Evolutionary conservation across 2,888 invertebrate species (phyloP).

Genomic region (Autographa gamma): DNA sequence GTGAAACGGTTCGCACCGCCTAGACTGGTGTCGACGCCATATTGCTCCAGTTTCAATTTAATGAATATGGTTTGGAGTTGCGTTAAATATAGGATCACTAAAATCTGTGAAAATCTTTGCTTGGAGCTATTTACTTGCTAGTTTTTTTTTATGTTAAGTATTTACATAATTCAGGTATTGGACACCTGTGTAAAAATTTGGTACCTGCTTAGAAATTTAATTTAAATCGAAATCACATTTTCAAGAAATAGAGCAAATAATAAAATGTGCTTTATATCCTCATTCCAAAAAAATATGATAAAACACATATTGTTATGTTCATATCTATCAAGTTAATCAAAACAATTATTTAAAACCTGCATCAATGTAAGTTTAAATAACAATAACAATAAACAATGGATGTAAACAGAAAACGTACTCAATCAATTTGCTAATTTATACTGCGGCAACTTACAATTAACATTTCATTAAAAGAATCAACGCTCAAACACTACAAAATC

Average conservation of each 20-base stretch:
- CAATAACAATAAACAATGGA: conserved; percentile 19
- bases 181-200: neutral
- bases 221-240: neutral
- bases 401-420: conserved; percentile 8
- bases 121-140: conserved; percentile 43
- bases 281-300: too few relatives aligned
- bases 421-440: conserved; percentile 35
- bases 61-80: conserved; percentile 75
- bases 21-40: conserved; percentile 72
- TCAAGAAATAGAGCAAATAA: too few relatives aligned
- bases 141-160: conserved; percentile 3
- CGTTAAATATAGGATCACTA: conserved; percentile 71
- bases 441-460: conserved; percentile 56
- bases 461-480: conserved; percentile 64
- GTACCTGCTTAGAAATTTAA: neutral
- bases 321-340: too few relatives aligned
- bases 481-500: conserved; percentile 69
- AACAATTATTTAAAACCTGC: too few relatives aligned
- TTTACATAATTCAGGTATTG: neutral
- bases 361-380: neutral
- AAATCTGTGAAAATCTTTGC: conserved; percentile 66
- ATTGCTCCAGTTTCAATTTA: conserved; percentile 80
- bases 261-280: too few relatives aligned
- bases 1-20: conserved; percentile 76
- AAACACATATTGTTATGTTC: too few relatives aligned